phyloP scores from a whole-genome alignment of 1,140 invertebrate species.

The Drosophila parvula region DNA sequence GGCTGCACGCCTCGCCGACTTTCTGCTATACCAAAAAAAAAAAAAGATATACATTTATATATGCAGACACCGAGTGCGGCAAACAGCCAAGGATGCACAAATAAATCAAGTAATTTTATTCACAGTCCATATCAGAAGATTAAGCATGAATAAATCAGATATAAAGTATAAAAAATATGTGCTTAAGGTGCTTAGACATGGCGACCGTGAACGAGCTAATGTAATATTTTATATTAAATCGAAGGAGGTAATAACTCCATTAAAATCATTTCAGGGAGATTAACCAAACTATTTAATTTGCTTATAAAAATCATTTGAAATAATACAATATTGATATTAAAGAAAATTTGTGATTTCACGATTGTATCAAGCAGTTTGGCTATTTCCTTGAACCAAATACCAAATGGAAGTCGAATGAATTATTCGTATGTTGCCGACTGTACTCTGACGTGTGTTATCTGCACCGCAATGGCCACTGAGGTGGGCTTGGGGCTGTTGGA shows the following conservation, averaged over 20 bases:
- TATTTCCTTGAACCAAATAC: not conserved
- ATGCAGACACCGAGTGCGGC: constrained; percentile 4
- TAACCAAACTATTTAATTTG: not conserved
- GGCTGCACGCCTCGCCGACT: constrained; percentile 71
- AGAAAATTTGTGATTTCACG: not conserved
- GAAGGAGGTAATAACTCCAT: not conserved
- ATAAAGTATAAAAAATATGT: not conserved
- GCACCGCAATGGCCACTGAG: constrained; percentile 60
- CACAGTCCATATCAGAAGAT: not conserved
- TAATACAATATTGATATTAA: not conserved
- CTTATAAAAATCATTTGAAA: not conserved
- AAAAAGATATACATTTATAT: constrained; percentile 37
- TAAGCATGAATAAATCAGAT: constrained; percentile 2
- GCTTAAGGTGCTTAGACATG: not conserved
- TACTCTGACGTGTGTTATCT: constrained; percentile 56
- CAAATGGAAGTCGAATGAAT: too few species aligned
- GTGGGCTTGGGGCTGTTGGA: not conserved
- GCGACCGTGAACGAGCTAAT: not conserved
- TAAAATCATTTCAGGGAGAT: not conserved
- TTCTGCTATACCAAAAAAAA: constrained; percentile 36
- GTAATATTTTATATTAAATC: not conserved
- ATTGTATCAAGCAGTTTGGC: not conserved
- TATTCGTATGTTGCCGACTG: constrained; percentile 1
- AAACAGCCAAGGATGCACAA: constrained; percentile 8
- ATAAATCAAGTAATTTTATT: constrained; percentile 6